Evolutionary conservation across 2,113 vertebrate genomes (phyloP).

Genomic region (Mohoua ochrocephala): DNA sequence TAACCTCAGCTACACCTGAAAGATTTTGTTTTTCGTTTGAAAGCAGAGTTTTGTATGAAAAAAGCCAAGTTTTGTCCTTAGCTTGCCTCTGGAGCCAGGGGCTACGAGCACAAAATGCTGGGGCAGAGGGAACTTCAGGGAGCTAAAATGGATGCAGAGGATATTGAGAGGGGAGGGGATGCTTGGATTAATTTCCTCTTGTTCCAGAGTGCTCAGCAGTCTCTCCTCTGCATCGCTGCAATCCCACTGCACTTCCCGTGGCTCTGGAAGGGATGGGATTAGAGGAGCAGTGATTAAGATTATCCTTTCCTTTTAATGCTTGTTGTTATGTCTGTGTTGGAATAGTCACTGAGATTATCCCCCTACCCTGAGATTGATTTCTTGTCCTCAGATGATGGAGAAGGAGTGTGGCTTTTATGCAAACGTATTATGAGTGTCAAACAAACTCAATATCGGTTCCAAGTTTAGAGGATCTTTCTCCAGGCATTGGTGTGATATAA

Average conservation of each 20-base stretch:
- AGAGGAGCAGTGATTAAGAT: background rate
- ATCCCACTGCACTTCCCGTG: background rate
- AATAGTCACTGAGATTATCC: background rate
- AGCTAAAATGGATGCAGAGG: rapidly evolving
- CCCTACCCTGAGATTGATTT: background rate
- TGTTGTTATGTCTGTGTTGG: background rate
- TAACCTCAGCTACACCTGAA: background rate
- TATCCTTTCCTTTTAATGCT: background rate
- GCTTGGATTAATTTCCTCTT: background rate
- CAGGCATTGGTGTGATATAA: background rate
- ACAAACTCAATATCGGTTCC: background rate
- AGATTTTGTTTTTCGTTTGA: background rate
- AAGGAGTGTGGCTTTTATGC: background rate
- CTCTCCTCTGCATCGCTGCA: background rate
- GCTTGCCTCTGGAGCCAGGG: background rate
- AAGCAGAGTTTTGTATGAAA: background rate
- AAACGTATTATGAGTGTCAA: background rate
- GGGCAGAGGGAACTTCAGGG: background rate
- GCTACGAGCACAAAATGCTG: rapidly evolving
- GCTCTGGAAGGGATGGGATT: background rate
- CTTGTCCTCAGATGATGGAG: background rate
- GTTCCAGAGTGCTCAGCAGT: background rate
- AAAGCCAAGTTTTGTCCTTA: background rate
- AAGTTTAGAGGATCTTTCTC: background rate
- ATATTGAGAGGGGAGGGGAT: background rate